Base-by-base conservation (phyloP, 2,888 invertebrate genomes). In the Melieria picta region DNA sequence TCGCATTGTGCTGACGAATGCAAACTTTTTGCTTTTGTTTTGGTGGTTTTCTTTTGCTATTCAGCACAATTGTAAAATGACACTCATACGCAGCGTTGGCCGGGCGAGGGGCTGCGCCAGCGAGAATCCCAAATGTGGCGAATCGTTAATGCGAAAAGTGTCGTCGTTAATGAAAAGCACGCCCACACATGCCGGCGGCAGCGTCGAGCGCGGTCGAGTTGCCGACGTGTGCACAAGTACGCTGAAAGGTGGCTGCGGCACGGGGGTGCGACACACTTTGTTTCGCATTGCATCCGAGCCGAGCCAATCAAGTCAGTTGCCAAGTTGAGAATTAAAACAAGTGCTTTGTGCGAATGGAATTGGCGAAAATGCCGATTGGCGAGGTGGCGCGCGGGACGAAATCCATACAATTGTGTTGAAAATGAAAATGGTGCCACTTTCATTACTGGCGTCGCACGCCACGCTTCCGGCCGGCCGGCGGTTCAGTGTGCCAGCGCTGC, bases 371-470 rank as follows among this genome's bases (percentile, higher is more conserved):
- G 11, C 50, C 50, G 11, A 11, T 11, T 10, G 10, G 11, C 9
- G 42, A 30, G 42, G 10, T 10, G 4, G 2, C n/a, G 42, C 5
- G 42, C 16, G 10, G 10, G 5, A 4, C 13, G 30, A 62, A 43
- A 46, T 65, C 56, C 46, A 30, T 43, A 52, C 52, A 67, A 67
- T 67, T 67, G 61, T 67, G 67, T 60, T 67, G 67, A 58, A 67
- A 67, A 60, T 67, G 67, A 67, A 61, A 71, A 71, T 43, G 63
- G 11, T 67, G 71, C 30, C 62, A 56, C 64, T 71, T 65, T 71
- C 65, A 61, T 71, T 71, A 71, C 43, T 65, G 65, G 16, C 55
- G 65, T 52, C 65, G 61, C 65, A 52, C 50, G 52, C 52, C 58
- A 1, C 52, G 45, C 52, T 52, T 67, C 67, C 67, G 43, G 45